Base-by-base conservation (phyloP, 2,888 invertebrate species). In the Ectemnius continuus region DNA sequence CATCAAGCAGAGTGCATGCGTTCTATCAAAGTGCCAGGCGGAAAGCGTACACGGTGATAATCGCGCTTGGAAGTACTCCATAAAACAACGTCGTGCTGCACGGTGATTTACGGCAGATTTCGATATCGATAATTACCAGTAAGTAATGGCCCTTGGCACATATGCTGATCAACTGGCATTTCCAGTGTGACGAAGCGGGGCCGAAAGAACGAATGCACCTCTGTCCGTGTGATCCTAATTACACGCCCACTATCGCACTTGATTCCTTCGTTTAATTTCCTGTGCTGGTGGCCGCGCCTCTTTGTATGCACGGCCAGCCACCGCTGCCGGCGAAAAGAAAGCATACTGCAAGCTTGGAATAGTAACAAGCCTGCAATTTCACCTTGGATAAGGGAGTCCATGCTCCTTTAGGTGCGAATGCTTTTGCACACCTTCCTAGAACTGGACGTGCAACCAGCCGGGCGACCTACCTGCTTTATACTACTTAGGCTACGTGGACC, bases 11-110 rank as follows among this genome's bases (percentile, higher is more conserved):
- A 36, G 36, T 36, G 36, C 36, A 11, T 36, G 36, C 36, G 11
- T 36, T 8, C 4, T 36, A 36, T 36, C 36, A 36, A 11, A 5
- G 36, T 36, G 36, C 8, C 11, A 36, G 0, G 6, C 8, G 36
- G 36, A 36, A 11, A 36, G 36, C 36, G 36, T 1, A 36, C 36
- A 36, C 36, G 36, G 36, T 52, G 16, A 52, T 52, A 52, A 52
- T 52, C 16, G 52, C 52, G 14, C n/a, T 16, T 52, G n/a, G 52
- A 52, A 52, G 52, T 52, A 14, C n/a, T 52, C 52, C n/a, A 52
- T 52, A 52, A 52, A 52, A 52, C 52, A 52, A 14, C 52, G 36
- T 36, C 36, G 16, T 52, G 14, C 52, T 4, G 8, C 52, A 13
- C 52, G 14, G 1, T 52, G 52, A 52, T 52, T 52, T 52, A 52